phyloP scores from a whole-genome alignment of 92 coral and sea anemone species.

The Palythoa grandis region DNA sequence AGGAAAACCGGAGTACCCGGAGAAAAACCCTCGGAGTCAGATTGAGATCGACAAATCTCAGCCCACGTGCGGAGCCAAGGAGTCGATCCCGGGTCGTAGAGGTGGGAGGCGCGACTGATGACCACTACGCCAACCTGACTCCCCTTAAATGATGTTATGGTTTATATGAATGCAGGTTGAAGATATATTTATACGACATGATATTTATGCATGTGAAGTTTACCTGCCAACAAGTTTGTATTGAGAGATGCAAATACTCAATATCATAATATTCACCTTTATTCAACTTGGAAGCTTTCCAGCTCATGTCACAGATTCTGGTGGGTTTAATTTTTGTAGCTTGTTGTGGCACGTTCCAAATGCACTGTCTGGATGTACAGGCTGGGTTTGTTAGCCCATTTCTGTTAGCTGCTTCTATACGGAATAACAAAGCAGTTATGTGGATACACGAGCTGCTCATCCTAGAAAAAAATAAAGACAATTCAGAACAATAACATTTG shows the following conservation, averaged over 20 bases:
- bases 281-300: constrained; percentile 30
- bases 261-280: not conserved
- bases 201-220: not conserved
- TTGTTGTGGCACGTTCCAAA: constrained; percentile 60
- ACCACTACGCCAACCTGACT: too few species aligned
- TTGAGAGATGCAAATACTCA: constrained; percentile 49
- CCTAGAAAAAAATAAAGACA: constrained; percentile 46
- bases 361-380: constrained; percentile 63
- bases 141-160: too few species aligned
- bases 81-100: too few species aligned
- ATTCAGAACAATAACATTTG: constrained; percentile 12
- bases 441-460: constrained; percentile 73
- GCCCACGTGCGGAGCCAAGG: too few species aligned
- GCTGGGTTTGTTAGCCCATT: constrained; percentile 72
- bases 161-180: too few species aligned
- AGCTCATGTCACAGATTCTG: constrained; percentile 63
- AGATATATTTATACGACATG: too few species aligned
- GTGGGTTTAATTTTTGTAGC: constrained; percentile 50
- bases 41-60: too few species aligned
- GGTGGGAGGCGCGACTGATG: too few species aligned
- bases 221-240: not conserved
- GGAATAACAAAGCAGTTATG: constrained; percentile 65
- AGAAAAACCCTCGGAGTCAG: too few species aligned
- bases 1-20: too few species aligned
- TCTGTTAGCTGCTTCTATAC: constrained; percentile 65